Base-by-base conservation (phyloP, 2,113 vertebrate species). In the Eolophus roseicapilla region DNA sequence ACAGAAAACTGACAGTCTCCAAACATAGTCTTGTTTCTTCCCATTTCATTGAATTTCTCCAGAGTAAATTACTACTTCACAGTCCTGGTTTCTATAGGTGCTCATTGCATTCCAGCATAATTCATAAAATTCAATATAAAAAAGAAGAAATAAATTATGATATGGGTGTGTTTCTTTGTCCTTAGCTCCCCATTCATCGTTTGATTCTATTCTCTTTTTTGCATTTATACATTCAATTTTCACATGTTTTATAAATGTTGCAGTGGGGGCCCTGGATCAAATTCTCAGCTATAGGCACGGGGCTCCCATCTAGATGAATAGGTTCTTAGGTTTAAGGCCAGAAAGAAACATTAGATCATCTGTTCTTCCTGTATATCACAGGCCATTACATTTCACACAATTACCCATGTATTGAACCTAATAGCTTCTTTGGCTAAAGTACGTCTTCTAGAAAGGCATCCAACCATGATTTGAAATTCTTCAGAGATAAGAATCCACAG, bases 261-360 rank as follows among this genome's bases (percentile, higher is more conserved):
- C 49, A 95, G 50, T 69, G 3, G 0, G 41, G 76, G 25, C 33
- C 41, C 71, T 71, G 88, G 91, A 93, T 91, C 60, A 94, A 71
- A 94, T 92, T 91, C 80, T 94, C 68, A 89, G 70, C 79, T 83
- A 75, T 60, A 92, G 88, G 94, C 82, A 37, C 18, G 62, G 62
- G 70, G 39, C 64, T 89, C 50, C 88, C 60, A 69, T 69, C 52
- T 82, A 95, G 91, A 95, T 84, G 80, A 97, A 96, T 93, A 87
- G 93, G 53, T 92, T 82, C 83, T 49, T 82, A 82, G 60, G 86
- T 95, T 93, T 96, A 96, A 96, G 96, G 88, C 86, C 88, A 93
- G 84, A 89, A 89, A 92, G 81, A 76, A 95, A 88, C 84, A 94
- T 92, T 94, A 96, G 90, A 93, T 94, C 96, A 92, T 96, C 90